Evolutionary conservation across 1,140 invertebrate genomes (phyloP), one percentile per base, ranked within the genome.

Genomic region (Drosophila simulans): DNA sequence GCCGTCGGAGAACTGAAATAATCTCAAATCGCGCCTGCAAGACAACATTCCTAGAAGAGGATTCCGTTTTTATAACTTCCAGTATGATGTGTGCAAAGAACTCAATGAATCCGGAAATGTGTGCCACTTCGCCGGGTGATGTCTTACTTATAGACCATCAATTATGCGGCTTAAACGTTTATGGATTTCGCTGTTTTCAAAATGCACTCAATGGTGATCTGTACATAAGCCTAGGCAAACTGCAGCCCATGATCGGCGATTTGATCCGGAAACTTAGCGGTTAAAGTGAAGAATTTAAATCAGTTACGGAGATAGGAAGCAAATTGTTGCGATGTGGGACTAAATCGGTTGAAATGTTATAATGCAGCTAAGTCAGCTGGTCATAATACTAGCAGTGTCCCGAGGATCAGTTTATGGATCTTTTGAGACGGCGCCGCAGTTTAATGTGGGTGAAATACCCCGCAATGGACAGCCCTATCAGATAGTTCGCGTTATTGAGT

Each of bases 401-500:
- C 3, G 11, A 1, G 45, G 22, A 1, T 12, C 17, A 35, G 13
- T 17, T 8, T 15, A 13, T 7, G 40, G 5, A 17, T 5, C 13
- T 15, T 22, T 0, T 17, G 20, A 45, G 0, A 15, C 12, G 10
- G 35, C 42, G 2, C 71, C 54, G 5, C 72, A 76, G 20, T n/a
- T 59, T 0, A 66, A 68, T 53, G n/a, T 37, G 0, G 72, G 52
- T 0, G 42, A 72, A 3, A 10, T 65, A 13, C 58, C 64, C 7
- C 3, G 13, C 2, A 22, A 37, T 5, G 65, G 78, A 8, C 22
- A 49, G 10, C 15, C 66, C 1, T 78, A 60, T 57, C 76, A 77
- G 37, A 63, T 80, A 39, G 70, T 80, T 1, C 77, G 77, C 0
- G 34, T 80, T 12, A 64, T 80, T 8, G 77, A 80, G 51, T 80